A percentile compares a stretch with the other conserved stretches of the same genome.
Evolutionary conservation across 2,797 vertebrate genomes (phyloP).

Genomic region (Arrhamphus sclerolepis): DNA sequence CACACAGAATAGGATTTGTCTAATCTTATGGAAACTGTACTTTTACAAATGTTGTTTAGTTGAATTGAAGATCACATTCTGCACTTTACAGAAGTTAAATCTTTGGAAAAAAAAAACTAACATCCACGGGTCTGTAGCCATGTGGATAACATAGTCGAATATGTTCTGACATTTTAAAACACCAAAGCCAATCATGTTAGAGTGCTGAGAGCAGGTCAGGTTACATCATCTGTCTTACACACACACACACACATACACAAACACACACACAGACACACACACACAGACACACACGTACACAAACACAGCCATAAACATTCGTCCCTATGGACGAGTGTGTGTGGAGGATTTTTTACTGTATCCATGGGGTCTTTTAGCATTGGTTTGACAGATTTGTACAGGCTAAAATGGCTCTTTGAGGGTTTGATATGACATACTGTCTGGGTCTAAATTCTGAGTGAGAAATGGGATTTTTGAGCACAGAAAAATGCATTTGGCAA

Average conservation of each 20-base stretch:
- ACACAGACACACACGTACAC: neutral
- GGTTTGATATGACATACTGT: too few relatives aligned
- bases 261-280: neutral
- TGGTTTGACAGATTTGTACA: neutral
- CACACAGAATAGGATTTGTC: slow-evolving; percentile 18
- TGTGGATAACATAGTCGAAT: neutral
- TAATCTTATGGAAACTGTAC: slow-evolving; percentile 14
- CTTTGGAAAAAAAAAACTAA: neutral
- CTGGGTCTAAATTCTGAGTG: too few relatives aligned
- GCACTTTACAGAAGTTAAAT: slow-evolving; percentile 5
- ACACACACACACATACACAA: neutral
- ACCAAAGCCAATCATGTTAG: slow-evolving; percentile 28
- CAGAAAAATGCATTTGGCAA: too few relatives aligned
- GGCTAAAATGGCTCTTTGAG: neutral
- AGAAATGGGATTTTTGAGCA: too few relatives aligned
- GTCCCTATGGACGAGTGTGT: neutral
- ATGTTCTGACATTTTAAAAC: slow-evolving; percentile 22
- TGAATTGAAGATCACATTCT: neutral
- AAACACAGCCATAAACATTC: neutral
- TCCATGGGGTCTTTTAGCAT: neutral
- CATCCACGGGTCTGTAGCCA: slow-evolving; percentile 5
- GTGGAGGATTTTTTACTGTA: too few relatives aligned
- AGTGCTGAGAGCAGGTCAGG: slow-evolving; percentile 14
- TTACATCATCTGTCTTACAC: slow-evolving; percentile 18
- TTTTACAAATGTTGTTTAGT: too few relatives aligned